phyloP scores from a whole-genome alignment of 1,140 invertebrate species.

The Penaeus vannamei region DNA sequence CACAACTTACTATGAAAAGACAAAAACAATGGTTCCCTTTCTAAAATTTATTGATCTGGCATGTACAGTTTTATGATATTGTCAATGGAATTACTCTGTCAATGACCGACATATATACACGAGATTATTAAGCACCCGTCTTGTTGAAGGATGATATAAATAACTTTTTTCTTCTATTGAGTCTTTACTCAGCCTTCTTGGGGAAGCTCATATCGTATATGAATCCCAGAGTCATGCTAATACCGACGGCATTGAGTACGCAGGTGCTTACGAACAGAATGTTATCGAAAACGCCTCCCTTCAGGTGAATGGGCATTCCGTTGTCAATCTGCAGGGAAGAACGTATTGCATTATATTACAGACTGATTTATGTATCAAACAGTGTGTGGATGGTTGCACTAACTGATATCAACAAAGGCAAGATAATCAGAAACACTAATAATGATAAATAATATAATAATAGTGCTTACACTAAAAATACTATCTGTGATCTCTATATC shows the following conservation, averaged over 20 bases:
- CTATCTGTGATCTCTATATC: too few species aligned
- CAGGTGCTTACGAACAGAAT: constrained; percentile 65
- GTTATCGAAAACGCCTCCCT: constrained; percentile 66
- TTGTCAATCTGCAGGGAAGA: constrained; percentile 59
- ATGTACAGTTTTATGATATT: too few species aligned
- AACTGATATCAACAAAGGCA: neutral
- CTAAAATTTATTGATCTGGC: too few species aligned
- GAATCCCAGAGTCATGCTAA: constrained; percentile 44
- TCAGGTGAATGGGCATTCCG: constrained; percentile 69
- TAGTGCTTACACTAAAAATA: too few species aligned
- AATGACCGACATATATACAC: too few species aligned
- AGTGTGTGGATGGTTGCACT: neutral
- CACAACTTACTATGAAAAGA: too few species aligned
- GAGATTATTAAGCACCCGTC: too few species aligned
- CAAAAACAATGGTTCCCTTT: too few species aligned
- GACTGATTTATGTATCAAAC: neutral
- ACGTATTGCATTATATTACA: neutral
- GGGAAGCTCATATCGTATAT: constrained; percentile 55
- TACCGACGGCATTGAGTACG: constrained; percentile 37
- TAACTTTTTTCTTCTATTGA: too few species aligned
- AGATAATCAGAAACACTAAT: neutral
- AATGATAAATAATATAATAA: too few species aligned
- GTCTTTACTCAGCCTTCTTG: constrained; percentile 16
- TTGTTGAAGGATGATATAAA: too few species aligned
- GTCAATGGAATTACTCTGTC: too few species aligned